Evolutionary conservation across 1,140 invertebrate genomes (phyloP).

Genomic region (Leptopilina clavipes): DNA sequence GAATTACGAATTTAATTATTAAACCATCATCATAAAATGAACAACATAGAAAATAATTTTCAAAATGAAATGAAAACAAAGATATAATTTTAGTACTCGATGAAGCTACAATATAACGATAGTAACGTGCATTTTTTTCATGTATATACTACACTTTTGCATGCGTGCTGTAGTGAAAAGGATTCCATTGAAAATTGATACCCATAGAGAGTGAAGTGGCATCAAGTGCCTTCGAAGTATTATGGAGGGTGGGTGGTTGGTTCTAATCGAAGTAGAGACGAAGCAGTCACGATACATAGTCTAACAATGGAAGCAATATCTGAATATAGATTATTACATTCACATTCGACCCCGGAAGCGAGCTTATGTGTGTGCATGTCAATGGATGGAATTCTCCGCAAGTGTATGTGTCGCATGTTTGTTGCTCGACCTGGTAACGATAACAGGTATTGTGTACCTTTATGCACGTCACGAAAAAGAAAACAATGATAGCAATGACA

Average conservation of each 20-base stretch:
- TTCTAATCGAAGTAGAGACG: conserved; percentile 52
- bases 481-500: conserved; percentile 7
- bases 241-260: conserved; percentile 6
- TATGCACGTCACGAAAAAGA: conserved; percentile 32
- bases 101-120: background rate
- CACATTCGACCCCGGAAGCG: conserved; percentile 56
- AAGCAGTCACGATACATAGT: conserved; percentile 59
- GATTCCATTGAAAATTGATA: conserved; percentile 34
- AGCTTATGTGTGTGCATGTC: conserved; percentile 59
- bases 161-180: conserved; percentile 1
- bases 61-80: background rate
- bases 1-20: background rate
- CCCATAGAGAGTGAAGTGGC: conserved; percentile 23
- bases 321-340: conserved; percentile 62
- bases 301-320: conserved; percentile 66
- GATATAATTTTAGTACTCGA: background rate
- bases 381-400: conserved; percentile 26
- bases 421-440: conserved; percentile 68
- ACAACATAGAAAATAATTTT: too few species aligned
- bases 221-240: conserved; percentile 26
- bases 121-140: conserved; percentile 9
- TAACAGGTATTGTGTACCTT: conserved; percentile 65
- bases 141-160: background rate
- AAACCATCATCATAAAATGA: too few species aligned
- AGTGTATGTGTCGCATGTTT: conserved; percentile 56